Evolutionary conservation across 2,113 vertebrate genomes (phyloP).

Genomic region (Nerophis ophidion): DNA sequence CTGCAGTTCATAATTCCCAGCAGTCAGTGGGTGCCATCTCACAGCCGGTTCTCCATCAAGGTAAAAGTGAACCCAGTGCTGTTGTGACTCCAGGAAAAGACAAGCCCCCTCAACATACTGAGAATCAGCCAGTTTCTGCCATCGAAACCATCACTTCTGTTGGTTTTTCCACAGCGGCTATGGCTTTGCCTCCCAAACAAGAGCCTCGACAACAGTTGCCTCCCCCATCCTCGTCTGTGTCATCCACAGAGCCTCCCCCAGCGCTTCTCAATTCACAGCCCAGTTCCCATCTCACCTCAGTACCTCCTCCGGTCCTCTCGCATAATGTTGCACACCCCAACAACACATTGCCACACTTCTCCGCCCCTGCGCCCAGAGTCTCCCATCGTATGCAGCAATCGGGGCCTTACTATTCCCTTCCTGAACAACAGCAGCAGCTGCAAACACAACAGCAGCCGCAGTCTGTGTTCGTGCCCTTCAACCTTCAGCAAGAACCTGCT

Average conservation of each 20-base stretch:
- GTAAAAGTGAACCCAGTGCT: slow-evolving; percentile 77
- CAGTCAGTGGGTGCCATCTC: slow-evolving; percentile 67
- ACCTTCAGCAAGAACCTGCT: slow-evolving; percentile 59
- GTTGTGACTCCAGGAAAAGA: slow-evolving; percentile 76
- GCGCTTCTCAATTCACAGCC: slow-evolving; percentile 74
- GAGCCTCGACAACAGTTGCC: slow-evolving; percentile 75
- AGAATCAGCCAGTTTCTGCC: slow-evolving; percentile 45
- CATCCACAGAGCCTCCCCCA: slow-evolving; percentile 54
- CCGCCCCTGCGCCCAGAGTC: slow-evolving; percentile 80
- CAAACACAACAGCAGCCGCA: slow-evolving; percentile 70
- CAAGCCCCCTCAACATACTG: slow-evolving; percentile 60
- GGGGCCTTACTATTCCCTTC: slow-evolving; percentile 87
- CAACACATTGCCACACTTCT: slow-evolving; percentile 90
- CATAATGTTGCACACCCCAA: slow-evolving; percentile 69
- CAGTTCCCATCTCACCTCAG: slow-evolving; percentile 72
- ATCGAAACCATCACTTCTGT: slow-evolving; percentile 56
- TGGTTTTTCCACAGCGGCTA: slow-evolving; percentile 63
- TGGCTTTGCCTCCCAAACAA: slow-evolving; percentile 65
- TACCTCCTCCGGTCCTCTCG: slow-evolving; percentile 71
- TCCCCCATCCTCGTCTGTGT: slow-evolving; percentile 72
- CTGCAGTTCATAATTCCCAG: slow-evolving; percentile 71
- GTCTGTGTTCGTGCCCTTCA: slow-evolving; percentile 87
- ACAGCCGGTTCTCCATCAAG: slow-evolving; percentile 38
- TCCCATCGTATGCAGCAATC: slow-evolving; percentile 86
- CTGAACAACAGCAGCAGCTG: slow-evolving; percentile 75